Conservation (phyloP, 2,113 vertebrate species). For the Ranitomeya variabilis region DNA sequence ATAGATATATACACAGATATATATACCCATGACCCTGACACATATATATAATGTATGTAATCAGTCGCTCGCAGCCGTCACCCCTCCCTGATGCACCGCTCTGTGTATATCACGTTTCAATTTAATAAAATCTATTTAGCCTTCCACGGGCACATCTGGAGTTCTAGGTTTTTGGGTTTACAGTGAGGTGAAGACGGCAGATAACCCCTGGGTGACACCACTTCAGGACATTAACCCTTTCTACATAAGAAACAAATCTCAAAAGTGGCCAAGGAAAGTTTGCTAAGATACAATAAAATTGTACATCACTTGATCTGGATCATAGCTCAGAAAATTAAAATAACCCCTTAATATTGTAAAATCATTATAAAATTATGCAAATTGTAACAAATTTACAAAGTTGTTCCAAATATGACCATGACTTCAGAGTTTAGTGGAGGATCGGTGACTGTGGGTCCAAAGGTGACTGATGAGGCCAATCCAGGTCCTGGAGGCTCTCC, state of each 20-base stretch:
- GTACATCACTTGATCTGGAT: neutral
- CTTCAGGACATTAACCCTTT: constrained; percentile 52
- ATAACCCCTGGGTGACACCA: constrained; percentile 56
- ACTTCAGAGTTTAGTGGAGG: no score
- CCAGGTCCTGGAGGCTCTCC: no score
- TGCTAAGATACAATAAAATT: neutral
- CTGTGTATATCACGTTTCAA: constrained; percentile 53
- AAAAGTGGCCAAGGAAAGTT: neutral
- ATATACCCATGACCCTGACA: neutral
- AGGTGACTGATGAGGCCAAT: no score
- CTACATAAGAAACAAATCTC: neutral
- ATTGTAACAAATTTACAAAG: neutral
- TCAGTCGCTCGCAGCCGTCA: constrained; percentile 21
- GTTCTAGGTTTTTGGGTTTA: constrained; percentile 49
- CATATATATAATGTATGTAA: neutral
- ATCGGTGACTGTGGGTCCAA: no score
- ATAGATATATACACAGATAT: neutral
- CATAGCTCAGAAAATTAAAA: neutral
- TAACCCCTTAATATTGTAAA: neutral
- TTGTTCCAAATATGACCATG: no score
- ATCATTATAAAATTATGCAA: neutral
- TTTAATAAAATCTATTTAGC: constrained; percentile 57
- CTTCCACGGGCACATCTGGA: constrained; percentile 56
- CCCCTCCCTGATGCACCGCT: constrained; percentile 33
- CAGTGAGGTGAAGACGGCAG: constrained; percentile 45